These are phyloP conservation scores for Pogonocichla stellata DNA, from an alignment of 2,113 vertebrate species.

Conservation along the genomic window DNA sequence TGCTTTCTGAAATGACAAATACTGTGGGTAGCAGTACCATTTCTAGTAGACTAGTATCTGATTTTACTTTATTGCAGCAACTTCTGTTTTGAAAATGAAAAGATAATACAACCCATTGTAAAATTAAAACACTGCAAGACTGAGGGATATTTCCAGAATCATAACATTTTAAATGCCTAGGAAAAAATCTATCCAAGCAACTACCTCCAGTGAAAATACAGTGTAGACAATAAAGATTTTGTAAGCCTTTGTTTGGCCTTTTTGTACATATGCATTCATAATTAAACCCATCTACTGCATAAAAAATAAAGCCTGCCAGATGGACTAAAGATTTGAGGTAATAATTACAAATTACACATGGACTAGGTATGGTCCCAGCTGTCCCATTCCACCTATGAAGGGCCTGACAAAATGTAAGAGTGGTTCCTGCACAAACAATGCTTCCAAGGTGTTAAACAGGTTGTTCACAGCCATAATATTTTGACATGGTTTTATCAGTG, in stretches of 20 bases:
- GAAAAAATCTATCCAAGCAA: not conserved
- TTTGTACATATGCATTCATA: not conserved
- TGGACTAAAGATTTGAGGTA: not conserved
- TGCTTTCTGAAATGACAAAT: not conserved
- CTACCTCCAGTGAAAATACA: not conserved
- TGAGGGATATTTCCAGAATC: not conserved
- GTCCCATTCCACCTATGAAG: not conserved
- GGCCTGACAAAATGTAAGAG: not conserved
- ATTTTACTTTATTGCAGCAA: not conserved
- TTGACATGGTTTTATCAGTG: not conserved
- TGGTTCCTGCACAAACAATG: not conserved
- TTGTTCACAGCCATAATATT: not conserved
- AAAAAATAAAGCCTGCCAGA: slow-evolving; percentile 34
- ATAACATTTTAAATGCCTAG: not conserved
- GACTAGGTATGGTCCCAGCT: not conserved
- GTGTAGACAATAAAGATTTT: not conserved
- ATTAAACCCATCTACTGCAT: not conserved
- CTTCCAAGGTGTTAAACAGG: not conserved
- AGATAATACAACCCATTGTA: not conserved
- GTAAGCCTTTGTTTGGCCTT: not conserved
- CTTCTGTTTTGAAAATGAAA: not conserved
- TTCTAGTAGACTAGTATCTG: not conserved
- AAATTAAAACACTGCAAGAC: not conserved
- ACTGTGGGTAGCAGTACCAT: not conserved
- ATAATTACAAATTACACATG: slow-evolving; percentile 29